phyloP scores from a whole-genome alignment of 2,888 invertebrate species.

The Metacarcinus magister region DNA sequence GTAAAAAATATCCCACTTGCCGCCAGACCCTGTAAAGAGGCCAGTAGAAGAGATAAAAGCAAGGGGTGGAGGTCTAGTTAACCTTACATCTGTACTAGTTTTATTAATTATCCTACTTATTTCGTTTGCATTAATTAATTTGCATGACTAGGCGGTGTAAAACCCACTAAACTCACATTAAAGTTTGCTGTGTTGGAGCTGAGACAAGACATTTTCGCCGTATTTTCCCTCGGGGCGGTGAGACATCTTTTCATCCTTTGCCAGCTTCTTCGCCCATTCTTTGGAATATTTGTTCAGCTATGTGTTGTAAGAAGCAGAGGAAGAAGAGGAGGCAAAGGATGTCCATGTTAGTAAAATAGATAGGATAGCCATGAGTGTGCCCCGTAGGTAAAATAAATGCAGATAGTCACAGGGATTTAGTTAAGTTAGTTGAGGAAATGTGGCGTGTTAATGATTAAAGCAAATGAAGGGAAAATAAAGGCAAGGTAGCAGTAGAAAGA shows the following conservation, averaged over 20 bases:
- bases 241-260: conserved; percentile 88
- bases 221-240: conserved; percentile 90
- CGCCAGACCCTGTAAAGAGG: too few species aligned
- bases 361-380: background rate
- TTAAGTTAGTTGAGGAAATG: background rate
- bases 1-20: too few species aligned
- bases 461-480: background rate
- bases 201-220: conserved; percentile 91
- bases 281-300: conserved; percentile 88
- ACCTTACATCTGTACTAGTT: too few species aligned
- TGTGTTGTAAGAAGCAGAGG: background rate
- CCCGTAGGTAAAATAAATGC: background rate
- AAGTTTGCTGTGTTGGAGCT: conserved; percentile 89
- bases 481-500: background rate
- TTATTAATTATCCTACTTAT: background rate
- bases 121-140: background rate
- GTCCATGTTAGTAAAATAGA: background rate
- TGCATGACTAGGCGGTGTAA: background rate
- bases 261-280: conserved; percentile 90
- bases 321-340: background rate
- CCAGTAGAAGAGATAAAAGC: too few species aligned
- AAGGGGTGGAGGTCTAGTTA: too few species aligned
- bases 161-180: conserved; percentile 85
- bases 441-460: background rate
- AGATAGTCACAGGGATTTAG: too few species aligned